These are phyloP conservation scores for Piezodorus guildinii DNA, from an alignment of 1,140 invertebrate genomes.

Conservation along the genomic window DNA sequence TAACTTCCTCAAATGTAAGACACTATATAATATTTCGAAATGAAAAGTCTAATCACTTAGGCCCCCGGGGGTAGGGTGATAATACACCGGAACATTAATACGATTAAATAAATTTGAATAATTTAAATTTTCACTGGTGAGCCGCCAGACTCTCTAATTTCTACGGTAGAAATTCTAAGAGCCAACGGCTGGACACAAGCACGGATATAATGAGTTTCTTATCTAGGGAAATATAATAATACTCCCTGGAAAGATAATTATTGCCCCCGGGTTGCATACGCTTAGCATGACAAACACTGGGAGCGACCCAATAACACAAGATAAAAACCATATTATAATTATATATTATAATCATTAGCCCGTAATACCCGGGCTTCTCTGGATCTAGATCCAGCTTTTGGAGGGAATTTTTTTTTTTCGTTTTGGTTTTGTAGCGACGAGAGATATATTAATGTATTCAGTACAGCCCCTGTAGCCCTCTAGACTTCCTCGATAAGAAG, in stretches of 20 bases:
- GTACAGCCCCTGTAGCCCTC: background rate
- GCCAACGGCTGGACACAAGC: background rate
- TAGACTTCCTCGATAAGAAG: background rate
- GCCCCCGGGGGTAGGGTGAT: background rate
- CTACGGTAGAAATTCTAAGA: background rate
- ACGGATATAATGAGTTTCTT: constrained; percentile 13
- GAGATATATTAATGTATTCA: constrained; percentile 7
- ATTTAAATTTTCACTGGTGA: constrained; percentile 12
- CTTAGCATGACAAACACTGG: constrained; percentile 16
- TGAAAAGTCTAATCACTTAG: too few relatives aligned
- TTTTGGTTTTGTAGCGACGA: background rate
- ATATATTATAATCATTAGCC: background rate
- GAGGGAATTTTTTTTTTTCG: background rate
- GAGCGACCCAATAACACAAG: constrained; percentile 1
- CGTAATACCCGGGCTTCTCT: background rate
- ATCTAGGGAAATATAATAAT: constrained; percentile 13
- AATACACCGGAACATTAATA: background rate
- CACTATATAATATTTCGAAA: too few relatives aligned
- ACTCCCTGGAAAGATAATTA: constrained; percentile 4
- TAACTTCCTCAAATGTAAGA: too few relatives aligned
- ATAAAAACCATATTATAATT: constrained; percentile 5
- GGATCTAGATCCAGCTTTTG: constrained; percentile 2
- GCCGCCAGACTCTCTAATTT: background rate
- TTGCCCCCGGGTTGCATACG: constrained; percentile 12
- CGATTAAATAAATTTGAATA: constrained; percentile 13